Percentiles rank a stretch among this genome's conserved stretches.
Evolutionary conservation across 2,888 invertebrate species (phyloP).

Genomic region (Parnassius orleans): DNA sequence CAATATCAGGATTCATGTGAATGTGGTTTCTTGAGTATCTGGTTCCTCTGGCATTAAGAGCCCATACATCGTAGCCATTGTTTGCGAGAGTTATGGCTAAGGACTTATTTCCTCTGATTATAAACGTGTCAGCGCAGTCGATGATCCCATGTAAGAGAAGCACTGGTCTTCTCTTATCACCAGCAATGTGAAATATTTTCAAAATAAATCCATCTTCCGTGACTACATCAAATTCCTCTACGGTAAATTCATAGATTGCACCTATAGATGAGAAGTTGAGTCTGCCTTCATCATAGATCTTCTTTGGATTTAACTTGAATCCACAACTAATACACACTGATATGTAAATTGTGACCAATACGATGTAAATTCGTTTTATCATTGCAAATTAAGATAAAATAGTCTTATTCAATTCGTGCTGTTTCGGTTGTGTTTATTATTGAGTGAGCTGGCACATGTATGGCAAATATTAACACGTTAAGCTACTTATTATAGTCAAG

Average conservation of each 20-base stretch:
- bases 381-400: neutral
- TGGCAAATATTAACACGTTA: no score
- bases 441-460: no score
- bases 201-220: conserved; percentile 38
- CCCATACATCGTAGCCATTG: conserved; percentile 70
- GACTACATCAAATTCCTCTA: conserved; percentile 32
- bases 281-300: neutral
- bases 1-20: conserved; percentile 46
- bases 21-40: conserved; percentile 77
- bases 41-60: conserved; percentile 77
- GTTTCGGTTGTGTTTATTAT: no score
- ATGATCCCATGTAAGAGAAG: conserved; percentile 30
- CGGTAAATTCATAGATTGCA: conserved; percentile 31
- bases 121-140: conserved; percentile 44
- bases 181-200: conserved; percentile 32
- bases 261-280: conserved; percentile 14
- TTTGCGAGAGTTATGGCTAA: conserved; percentile 55
- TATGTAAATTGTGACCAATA: neutral
- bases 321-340: neutral
- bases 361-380: neutral
- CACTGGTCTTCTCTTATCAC: conserved; percentile 24
- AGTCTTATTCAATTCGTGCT: no score
- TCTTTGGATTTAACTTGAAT: no score
- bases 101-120: conserved; percentile 42
- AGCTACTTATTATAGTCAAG: no score